Percentiles rank a stretch among this genome's conserved stretches.
phyloP scores from a whole-genome alignment of 2,113 vertebrate genomes.

The Galeopterus variegatus region DNA sequence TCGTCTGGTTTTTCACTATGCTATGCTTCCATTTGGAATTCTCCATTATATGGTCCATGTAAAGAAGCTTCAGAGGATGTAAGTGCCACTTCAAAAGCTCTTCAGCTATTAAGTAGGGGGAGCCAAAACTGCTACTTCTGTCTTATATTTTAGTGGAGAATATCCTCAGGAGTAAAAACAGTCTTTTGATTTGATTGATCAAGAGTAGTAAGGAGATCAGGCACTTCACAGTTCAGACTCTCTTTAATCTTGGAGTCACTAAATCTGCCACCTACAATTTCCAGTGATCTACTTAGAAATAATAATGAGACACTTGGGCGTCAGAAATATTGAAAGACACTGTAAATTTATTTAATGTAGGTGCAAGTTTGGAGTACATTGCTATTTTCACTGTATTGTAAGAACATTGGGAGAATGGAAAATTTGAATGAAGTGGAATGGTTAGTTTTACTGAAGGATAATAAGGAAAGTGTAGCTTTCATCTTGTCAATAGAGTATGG shows the following conservation, averaged over 20 bases:
- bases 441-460: conserved; percentile 1
- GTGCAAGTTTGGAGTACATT: neutral
- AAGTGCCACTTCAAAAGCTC: neutral
- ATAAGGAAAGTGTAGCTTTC: neutral
- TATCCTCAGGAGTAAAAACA: neutral
- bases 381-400: conserved; percentile 30
- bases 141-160: neutral
- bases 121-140: neutral
- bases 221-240: neutral
- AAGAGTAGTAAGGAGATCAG: neutral
- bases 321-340: neutral
- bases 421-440: neutral
- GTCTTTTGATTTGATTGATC: neutral
- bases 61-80: neutral
- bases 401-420: neutral
- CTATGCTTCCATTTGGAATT: neutral
- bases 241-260: neutral
- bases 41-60: neutral
- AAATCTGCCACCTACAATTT: neutral
- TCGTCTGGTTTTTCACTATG: neutral
- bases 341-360: neutral
- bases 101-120: neutral
- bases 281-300: neutral
- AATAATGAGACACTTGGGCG: neutral
- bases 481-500: neutral